Percentiles rank a stretch among this genome's conserved stretches.
phyloP scores from a whole-genome alignment of 2,888 invertebrate genomes.

The Schizaphis graminum region DNA sequence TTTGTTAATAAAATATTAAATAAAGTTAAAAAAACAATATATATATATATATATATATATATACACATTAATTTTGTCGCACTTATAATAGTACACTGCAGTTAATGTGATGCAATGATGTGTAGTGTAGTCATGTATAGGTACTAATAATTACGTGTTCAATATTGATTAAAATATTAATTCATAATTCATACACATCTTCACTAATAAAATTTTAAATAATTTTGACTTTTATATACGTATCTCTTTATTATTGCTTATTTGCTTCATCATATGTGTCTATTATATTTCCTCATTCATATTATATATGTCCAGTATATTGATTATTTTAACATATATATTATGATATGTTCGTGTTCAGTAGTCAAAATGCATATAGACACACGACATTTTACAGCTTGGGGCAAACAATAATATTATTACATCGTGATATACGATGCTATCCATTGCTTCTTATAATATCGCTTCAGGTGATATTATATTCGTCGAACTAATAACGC shows the following conservation, averaged over 20 bases:
- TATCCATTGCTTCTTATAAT: not conserved
- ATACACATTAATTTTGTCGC: not conserved
- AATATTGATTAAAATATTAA: not conserved
- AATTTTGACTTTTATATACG: not conserved
- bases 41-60: no score
- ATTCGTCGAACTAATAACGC: not conserved
- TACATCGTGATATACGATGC: not conserved
- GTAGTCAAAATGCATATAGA: not conserved
- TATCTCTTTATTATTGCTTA: not conserved
- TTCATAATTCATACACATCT: not conserved
- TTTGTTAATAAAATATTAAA: not conserved
- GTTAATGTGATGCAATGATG: not conserved
- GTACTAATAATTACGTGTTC: not conserved
- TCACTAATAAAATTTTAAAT: not conserved
- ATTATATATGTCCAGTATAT: not conserved
- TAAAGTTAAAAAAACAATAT: not conserved
- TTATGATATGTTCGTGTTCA: not conserved
- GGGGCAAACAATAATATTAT: conserved; percentile 2
- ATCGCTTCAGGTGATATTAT: not conserved
- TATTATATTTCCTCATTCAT: not conserved
- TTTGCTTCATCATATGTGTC: not conserved
- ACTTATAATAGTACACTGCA: not conserved
- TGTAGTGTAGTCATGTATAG: not conserved
- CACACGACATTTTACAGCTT: not conserved
- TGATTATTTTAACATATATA: not conserved